Base-by-base conservation (phyloP, 2,113 vertebrate genomes). In the Entosphenus tridentatus region DNA sequence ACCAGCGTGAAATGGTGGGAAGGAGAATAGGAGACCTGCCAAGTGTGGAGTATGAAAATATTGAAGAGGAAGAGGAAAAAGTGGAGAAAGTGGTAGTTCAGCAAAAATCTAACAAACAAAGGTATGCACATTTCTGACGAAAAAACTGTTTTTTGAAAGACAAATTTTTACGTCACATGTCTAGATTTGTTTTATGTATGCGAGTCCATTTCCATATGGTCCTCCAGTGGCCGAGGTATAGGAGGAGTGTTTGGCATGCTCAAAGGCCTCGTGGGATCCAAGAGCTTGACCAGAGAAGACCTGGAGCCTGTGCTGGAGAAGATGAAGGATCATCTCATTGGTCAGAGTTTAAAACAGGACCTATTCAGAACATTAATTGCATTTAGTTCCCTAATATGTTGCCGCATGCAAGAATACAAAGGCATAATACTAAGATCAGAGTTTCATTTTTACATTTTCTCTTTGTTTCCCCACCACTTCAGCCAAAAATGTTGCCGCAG, bases 401-500 rank as follows among this genome's bases (percentile, higher is more conserved):
- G 56, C 55, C 9, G 55, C 57, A 59, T 18, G 8, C 55, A 18
- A 2, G 57, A 14, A 8, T 13, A n/a, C 56, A 13, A n/a, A 5
- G 2, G 39, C 21, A 8, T 7, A 57, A 69, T 12, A 8, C 6
- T 55, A 7, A 11, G 13, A 68, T 7, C 21, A 21, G 12, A 54
- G 67, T 14, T 21, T 21, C 21, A 39, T 39, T 39, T 39, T 39
- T 5, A 5, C 39, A 9, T 65, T 65, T 65, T 65, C 8, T 65
- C 18, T 65, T n/a, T 69, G 16, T 69, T 55, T 59, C 14, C 18
- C 55, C 17, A 12, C 68, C 56, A 67, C 68, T 3, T 1, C 72
- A 98, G 93, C 89, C 10, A 98, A 98, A 81, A 98, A 98, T 2
- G 93, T 98, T 79, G 93, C 93, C 69, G 85, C 89, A 18, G 92